Conservation (phyloP, 2,888 invertebrate genomes). For the Chalcosyrphus nemorum region DNA sequence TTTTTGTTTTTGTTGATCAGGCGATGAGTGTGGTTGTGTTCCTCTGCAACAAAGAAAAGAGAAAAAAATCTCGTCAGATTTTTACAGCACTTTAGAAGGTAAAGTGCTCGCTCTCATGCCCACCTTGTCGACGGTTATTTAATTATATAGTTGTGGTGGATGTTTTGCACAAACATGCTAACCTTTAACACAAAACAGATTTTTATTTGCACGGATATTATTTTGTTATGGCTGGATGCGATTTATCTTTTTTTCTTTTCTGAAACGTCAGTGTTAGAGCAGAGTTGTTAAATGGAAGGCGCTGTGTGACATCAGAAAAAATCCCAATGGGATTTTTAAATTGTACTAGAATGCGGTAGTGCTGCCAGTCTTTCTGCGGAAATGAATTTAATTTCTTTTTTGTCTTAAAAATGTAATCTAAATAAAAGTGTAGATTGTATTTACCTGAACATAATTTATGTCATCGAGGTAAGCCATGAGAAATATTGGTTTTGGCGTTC, state of each 20-base stretch:
- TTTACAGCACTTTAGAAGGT: not conserved
- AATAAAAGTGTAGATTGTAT: no score
- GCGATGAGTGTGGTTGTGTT: conserved; percentile 8
- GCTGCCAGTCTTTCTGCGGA: conserved; percentile 2
- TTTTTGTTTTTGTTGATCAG: conserved; percentile 41
- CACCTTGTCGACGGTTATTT: conserved; percentile 31
- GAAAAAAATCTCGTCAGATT: conserved; percentile 3
- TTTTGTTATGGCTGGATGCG: conserved; percentile 69
- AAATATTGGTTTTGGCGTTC: no score
- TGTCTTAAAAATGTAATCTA: no score
- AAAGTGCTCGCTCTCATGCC: no score
- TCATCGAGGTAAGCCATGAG: no score
- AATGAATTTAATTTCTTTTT: no score
- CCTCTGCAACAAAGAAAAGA: conserved; percentile 60
- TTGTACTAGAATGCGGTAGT: conserved; percentile 36
- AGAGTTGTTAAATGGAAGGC: conserved; percentile 33
- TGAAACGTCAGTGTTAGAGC: conserved; percentile 30
- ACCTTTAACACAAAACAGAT: conserved; percentile 20
- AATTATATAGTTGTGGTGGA: conserved; percentile 27
- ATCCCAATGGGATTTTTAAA: conserved; percentile 28
- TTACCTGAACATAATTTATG: no score
- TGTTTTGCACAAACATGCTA: conserved; percentile 60
- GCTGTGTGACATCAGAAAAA: conserved; percentile 38
- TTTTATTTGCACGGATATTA: conserved; percentile 35
- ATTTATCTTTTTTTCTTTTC: conserved; percentile 38